Percentiles rank a stretch among this genome's conserved stretches.
phyloP scores from a whole-genome alignment of 2,797 vertebrate genomes.

The Bryconaethiops microstoma region DNA sequence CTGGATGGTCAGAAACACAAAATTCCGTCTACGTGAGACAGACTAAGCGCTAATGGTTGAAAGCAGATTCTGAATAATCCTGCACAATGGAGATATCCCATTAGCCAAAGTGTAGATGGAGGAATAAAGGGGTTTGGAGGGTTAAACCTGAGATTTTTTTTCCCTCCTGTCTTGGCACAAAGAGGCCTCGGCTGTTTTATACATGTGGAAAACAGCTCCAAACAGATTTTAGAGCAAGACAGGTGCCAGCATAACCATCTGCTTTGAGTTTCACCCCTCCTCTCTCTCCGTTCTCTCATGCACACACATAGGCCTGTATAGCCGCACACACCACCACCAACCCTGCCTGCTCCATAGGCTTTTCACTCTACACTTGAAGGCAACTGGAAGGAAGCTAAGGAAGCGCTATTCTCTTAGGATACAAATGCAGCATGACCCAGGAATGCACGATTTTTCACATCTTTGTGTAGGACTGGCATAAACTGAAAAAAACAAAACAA shows the following conservation, averaged over 20 bases:
- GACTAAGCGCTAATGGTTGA: neutral
- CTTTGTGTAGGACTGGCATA: neutral
- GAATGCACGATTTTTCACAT: neutral
- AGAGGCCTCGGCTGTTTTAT: constrained; percentile 67
- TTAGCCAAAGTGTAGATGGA: constrained; percentile 64
- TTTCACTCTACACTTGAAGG: neutral
- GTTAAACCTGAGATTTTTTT: constrained; percentile 76
- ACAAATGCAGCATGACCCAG: neutral
- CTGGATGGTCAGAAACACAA: neutral
- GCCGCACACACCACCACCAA: constrained; percentile 17
- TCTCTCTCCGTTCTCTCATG: constrained; percentile 1
- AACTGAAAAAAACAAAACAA: too few species aligned
- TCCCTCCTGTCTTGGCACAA: constrained; percentile 70
- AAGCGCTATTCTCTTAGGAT: neutral
- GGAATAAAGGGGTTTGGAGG: constrained; percentile 62
- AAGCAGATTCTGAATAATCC: constrained; percentile 56
- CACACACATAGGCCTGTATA: constrained; percentile 19
- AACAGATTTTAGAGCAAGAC: constrained; percentile 80
- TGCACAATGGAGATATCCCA: constrained; percentile 59
- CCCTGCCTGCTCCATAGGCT: neutral
- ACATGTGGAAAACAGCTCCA: constrained; percentile 82
- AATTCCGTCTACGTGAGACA: neutral
- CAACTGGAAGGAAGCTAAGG: constrained; percentile 13
- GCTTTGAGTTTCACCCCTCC: constrained; percentile 79
- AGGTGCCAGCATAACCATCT: constrained; percentile 84